Conservation (phyloP, 2,797 vertebrate species). For the Halcyon chelicuti region DNA sequence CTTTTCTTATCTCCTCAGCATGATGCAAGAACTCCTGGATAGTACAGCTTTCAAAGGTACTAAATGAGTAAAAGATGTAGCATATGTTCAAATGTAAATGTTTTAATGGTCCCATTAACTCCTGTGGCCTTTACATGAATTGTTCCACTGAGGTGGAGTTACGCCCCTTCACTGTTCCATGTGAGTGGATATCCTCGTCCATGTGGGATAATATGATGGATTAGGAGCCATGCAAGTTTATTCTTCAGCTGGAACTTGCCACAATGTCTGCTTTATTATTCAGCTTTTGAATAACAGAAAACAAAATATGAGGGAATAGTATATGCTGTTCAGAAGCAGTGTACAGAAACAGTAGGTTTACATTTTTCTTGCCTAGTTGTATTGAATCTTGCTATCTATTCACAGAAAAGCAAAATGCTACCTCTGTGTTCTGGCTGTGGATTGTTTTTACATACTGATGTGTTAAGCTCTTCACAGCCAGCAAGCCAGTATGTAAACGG, state of each 20-base stretch:
- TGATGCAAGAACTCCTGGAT: background rate
- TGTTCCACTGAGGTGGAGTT: background rate
- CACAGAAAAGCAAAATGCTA: background rate
- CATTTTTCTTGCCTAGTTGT: background rate
- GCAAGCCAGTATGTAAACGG: background rate
- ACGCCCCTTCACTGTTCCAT: background rate
- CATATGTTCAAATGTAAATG: background rate
- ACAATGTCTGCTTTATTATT: background rate
- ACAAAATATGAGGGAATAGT: background rate
- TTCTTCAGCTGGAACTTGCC: background rate
- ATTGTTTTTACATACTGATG: constrained; percentile 24
- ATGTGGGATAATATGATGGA: background rate
- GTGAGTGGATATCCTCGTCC: background rate
- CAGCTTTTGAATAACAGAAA: background rate
- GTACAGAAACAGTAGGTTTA: background rate
- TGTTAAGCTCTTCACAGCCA: background rate
- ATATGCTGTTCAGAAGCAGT: background rate
- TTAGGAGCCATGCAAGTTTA: background rate
- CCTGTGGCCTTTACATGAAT: background rate
- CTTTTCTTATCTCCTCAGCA: background rate
- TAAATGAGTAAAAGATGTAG: background rate
- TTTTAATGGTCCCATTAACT: background rate
- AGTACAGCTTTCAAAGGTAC: background rate
- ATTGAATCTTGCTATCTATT: background rate
- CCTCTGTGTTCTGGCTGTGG: background rate